Evolutionary conservation across 2,113 vertebrate genomes (phyloP), one percentile per base, ranked within the genome.

Genomic region (Brevimyrus niger): DNA sequence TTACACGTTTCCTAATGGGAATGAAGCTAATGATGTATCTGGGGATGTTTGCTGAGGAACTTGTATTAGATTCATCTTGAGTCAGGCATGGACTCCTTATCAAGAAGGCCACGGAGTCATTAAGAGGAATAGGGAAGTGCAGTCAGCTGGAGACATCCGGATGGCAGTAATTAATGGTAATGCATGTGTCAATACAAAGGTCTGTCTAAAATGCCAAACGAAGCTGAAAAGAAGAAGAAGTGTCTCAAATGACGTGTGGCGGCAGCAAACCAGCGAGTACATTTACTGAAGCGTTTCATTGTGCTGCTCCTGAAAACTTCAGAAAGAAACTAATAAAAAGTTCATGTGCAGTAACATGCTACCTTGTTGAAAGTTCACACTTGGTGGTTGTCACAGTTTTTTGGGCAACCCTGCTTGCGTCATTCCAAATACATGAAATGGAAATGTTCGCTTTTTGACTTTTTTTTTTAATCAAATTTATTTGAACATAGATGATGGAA

Each of bases 91-190:
- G 82, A n/a, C 44, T 84, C 82, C 82, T 84, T 84, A 84, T 84
- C 82, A 84, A 84, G 82, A 13, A 47, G 44, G 13, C 65, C 31
- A 48, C 23, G 1, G 46, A 89, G 69, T 89, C 88, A 82, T 80
- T 89, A 80, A 94, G 96, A 96, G 94, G 91, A 92, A 94, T 94
- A 87, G 90, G 92, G n/a, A 92, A 95, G 94, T 95, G 89, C 94
- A 95, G 8, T 48, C 91, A 86, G 93, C 91, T 90, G 91, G 93
- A 94, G 94, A 53, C 27, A 53, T 27, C 1, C 95, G 93, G 94
- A 44, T 47, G 82, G 82, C 7, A 94, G 93, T 95, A 95, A 95
- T 96, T 96, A 94, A 91, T 93, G 92, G 91, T 91, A 93, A 93
- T 92, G 93, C 94, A 95, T 94, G 94, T 95, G 95, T 95, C 93